phyloP scores from a whole-genome alignment of 92 coral and sea anemone genomes.

The Phenganax subtilis region DNA sequence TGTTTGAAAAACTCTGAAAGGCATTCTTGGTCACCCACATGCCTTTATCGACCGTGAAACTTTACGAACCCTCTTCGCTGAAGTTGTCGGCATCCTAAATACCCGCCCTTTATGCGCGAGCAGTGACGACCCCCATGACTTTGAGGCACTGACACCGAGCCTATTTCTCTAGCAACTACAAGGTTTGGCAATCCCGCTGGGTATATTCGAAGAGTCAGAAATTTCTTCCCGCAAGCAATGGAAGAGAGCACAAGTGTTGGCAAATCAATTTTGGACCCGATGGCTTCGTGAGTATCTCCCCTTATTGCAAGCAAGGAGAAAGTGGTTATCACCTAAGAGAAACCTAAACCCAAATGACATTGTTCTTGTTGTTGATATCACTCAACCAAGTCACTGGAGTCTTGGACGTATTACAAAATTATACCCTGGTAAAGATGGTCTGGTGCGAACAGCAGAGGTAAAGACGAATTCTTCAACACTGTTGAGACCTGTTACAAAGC shows the following conservation, averaged over 20 bases:
- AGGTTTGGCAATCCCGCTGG: slow-evolving; percentile 39
- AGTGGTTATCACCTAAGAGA: slow-evolving; percentile 33
- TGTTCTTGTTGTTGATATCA: slow-evolving; percentile 43
- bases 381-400: slow-evolving; percentile 44
- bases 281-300: slow-evolving; percentile 55
- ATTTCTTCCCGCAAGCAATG: slow-evolving; percentile 51
- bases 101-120: slow-evolving; percentile 51
- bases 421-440: slow-evolving; percentile 17
- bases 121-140: slow-evolving; percentile 53
- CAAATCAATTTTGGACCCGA: slow-evolving; percentile 51
- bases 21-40: slow-evolving; percentile 33
- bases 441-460: slow-evolving; percentile 47
- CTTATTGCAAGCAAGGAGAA: slow-evolving; percentile 24
- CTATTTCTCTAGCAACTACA: slow-evolving; percentile 46
- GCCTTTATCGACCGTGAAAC: slow-evolving; percentile 44
- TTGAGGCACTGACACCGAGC: slow-evolving; percentile 52
- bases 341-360: slow-evolving; percentile 46
- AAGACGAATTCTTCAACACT: slow-evolving; percentile 35
- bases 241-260: slow-evolving; percentile 48
- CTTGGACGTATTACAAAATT: slow-evolving; percentile 31
- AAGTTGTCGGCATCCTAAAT: slow-evolving; percentile 56
- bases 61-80: slow-evolving; percentile 43
- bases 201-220: slow-evolving; percentile 40
- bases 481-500: slow-evolving; percentile 36
- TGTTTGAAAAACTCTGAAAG: slow-evolving; percentile 17